Conservation (phyloP, 2,113 vertebrate genomes). For the Lipophrys pholis region DNA sequence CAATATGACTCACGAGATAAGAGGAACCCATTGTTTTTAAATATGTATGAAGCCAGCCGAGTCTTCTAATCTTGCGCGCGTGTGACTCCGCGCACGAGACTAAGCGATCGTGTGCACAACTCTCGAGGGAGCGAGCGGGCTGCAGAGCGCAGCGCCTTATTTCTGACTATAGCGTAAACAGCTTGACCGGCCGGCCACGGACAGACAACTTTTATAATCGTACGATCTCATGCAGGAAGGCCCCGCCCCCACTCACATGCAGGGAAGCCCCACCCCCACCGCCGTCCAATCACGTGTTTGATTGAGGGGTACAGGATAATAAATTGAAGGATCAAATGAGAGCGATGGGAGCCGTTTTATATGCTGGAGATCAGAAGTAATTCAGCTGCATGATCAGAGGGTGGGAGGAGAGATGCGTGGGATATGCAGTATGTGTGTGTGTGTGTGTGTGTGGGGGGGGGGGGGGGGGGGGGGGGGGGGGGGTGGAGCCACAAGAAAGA, state of each 20-base stretch:
- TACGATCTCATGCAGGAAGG: slow-evolving; percentile 28
- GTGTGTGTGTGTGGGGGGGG: too few species aligned
- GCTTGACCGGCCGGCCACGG: too few species aligned
- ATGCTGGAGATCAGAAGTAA: slow-evolving; percentile 49
- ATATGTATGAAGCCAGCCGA: slow-evolving; percentile 40
- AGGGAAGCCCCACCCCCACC: neutral
- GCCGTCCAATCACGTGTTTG: neutral
- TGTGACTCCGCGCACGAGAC: slow-evolving; percentile 2
- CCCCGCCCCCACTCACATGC: slow-evolving; percentile 6
- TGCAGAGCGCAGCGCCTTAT: slow-evolving; percentile 26
- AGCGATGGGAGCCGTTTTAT: slow-evolving; percentile 42
- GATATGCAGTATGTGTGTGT: neutral
- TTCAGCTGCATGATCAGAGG: slow-evolving; percentile 41
- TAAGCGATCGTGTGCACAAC: slow-evolving; percentile 37
- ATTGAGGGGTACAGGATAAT: neutral
- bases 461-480: neutral
- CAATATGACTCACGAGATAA: slow-evolving; percentile 39
- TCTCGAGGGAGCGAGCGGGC: slow-evolving; percentile 32
- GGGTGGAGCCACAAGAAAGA: slow-evolving; percentile 1
- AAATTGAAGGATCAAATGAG: slow-evolving; percentile 54
- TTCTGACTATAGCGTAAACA: slow-evolving; percentile 34
- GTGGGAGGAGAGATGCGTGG: slow-evolving; percentile 20
- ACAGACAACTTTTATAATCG: slow-evolving; percentile 16
- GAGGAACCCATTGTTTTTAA: slow-evolving; percentile 36
- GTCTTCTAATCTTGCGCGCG: slow-evolving; percentile 18